Conservation (phyloP, 2,113 vertebrate species). For the Festucalex cinctus region DNA sequence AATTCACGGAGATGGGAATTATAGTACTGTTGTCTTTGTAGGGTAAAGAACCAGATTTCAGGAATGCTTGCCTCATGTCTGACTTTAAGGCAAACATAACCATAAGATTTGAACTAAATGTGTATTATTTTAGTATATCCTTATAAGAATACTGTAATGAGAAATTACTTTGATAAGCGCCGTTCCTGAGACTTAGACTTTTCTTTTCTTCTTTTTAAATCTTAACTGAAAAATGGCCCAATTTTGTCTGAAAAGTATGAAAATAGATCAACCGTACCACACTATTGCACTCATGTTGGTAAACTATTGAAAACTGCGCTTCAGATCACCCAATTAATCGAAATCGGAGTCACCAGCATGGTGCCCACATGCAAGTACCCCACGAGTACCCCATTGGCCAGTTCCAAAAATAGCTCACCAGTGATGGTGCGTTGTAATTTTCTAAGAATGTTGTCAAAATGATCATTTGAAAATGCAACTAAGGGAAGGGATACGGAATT, state of each 20-base stretch:
- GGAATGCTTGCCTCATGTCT: background rate
- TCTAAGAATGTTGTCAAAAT: too few relatives aligned
- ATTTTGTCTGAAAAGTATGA: background rate
- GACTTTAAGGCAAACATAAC: background rate
- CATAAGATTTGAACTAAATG: background rate
- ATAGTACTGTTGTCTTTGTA: background rate
- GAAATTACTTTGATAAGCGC: background rate
- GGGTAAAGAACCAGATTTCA: background rate
- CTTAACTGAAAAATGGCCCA: background rate
- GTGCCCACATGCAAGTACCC: too few relatives aligned
- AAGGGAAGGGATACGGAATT: too few relatives aligned
- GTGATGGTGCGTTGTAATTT: too few relatives aligned
- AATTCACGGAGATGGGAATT: background rate
- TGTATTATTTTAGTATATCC: background rate
- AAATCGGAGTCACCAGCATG: too few relatives aligned
- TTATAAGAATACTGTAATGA: too few relatives aligned
- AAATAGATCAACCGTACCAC: too few relatives aligned
- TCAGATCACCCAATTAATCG: background rate
- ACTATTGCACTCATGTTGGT: too few relatives aligned
- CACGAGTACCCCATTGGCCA: too few relatives aligned
- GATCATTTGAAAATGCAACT: too few relatives aligned
- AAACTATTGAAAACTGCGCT: background rate
- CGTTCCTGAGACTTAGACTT: background rate
- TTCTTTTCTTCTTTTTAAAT: too few relatives aligned
- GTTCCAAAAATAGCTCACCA: too few relatives aligned